These are phyloP conservation scores for Dolichoris vasculosae DNA, from an alignment of 1,140 invertebrate species.

Conservation along the genomic window DNA sequence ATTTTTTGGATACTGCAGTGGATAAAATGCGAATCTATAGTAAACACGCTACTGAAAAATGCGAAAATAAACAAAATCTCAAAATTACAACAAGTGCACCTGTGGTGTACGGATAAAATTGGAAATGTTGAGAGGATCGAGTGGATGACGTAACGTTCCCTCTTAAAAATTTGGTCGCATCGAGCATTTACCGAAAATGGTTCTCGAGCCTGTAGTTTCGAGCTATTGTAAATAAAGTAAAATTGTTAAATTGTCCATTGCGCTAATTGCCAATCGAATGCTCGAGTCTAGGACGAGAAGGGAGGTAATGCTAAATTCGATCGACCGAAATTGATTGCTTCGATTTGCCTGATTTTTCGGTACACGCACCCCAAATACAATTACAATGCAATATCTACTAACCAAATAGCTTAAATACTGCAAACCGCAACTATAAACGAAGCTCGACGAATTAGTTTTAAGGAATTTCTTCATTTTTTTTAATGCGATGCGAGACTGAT, in stretches of 20 bases:
- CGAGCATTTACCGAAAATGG: not conserved
- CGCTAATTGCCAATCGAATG: constrained; percentile 28
- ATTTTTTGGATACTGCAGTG: not conserved
- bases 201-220: not conserved
- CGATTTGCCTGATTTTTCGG: not conserved
- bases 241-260: constrained; percentile 27
- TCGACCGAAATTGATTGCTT: not conserved
- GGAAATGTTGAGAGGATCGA: not conserved
- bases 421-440: no score
- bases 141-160: not conserved
- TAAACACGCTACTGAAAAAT: not conserved
- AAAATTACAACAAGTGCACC: not conserved
- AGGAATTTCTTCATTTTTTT: no score
- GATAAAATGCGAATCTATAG: not conserved
- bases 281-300: not conserved
- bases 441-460: no score
- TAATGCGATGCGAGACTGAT: no score
- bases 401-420: no score
- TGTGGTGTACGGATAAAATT: not conserved
- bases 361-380: not conserved
- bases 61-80: not conserved
- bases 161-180: not conserved
- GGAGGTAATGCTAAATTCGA: not conserved
- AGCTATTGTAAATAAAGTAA: not conserved
- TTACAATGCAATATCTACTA: not conserved